phyloP scores from a whole-genome alignment of 2,113 vertebrate genomes.

The Hassar affinis region DNA sequence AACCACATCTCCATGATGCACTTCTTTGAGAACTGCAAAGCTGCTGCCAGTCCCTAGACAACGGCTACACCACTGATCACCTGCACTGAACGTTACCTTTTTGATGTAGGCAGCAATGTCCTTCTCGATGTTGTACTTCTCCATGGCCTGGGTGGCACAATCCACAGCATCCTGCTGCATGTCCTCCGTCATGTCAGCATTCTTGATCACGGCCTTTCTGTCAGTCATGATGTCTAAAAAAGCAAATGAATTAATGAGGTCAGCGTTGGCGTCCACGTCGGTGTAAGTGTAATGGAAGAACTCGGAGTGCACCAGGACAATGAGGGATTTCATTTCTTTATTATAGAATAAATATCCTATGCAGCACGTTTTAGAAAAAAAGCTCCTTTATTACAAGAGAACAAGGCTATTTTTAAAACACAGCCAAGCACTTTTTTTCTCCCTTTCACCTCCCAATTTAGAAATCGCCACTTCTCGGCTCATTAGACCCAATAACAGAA shows the following conservation, averaged over 20 bases:
- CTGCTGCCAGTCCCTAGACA: background rate
- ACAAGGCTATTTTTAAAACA: background rate
- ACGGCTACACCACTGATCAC: no score
- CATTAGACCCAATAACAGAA: background rate
- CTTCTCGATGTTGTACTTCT: slow-evolving; percentile 99
- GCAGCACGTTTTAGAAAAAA: background rate
- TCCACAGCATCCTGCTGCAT: slow-evolving; percentile 99
- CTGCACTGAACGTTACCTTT: slow-evolving; percentile 76
- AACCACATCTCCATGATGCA: background rate
- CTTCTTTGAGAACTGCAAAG: background rate
- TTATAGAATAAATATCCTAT: background rate
- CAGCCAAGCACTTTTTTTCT: background rate
- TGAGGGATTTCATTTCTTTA: background rate
- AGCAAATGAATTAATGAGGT: no score
- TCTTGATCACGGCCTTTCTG: slow-evolving; percentile 98
- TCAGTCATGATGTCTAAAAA: slow-evolving; percentile 86
- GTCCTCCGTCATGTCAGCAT: slow-evolving; percentile 98
- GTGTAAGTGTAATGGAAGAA: background rate
- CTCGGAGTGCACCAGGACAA: background rate
- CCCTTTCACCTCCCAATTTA: background rate
- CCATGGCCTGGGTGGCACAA: slow-evolving; percentile 97
- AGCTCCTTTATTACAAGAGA: background rate
- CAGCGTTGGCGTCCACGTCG: no score
- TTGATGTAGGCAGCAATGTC: slow-evolving; percentile 98
- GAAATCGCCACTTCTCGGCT: background rate